Conservation (phyloP, 2,113 vertebrate genomes). For the Pristiophorus japonicus region DNA sequence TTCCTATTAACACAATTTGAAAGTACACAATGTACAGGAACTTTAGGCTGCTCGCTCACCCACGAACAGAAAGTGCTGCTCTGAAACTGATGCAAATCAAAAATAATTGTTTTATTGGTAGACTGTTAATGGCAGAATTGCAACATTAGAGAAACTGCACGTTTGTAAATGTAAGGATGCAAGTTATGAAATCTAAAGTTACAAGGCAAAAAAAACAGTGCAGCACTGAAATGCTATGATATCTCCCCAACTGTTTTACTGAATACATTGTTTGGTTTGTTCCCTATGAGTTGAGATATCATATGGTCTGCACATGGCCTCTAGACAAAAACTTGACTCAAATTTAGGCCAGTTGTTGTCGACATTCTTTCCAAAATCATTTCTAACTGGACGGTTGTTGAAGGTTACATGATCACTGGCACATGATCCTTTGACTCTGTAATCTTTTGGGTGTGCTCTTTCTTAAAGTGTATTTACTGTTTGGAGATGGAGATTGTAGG, state of each 20-base stretch:
- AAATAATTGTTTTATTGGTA: neutral
- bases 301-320: neutral
- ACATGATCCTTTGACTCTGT: slow-evolving; percentile 42
- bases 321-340: too few species aligned
- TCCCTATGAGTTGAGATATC: neutral
- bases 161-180: neutral
- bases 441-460: neutral
- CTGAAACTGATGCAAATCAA: neutral
- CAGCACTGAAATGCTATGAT: neutral
- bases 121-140: neutral
- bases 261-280: neutral
- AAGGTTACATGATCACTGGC: slow-evolving; percentile 95
- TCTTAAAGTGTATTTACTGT: neutral
- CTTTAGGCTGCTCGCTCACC: neutral
- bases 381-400: slow-evolving; percentile 75
- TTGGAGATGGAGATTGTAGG: neutral
- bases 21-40: neutral
- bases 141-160: neutral
- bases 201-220: neutral
- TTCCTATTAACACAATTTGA: neutral
- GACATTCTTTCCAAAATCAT: neutral
- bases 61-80: neutral
- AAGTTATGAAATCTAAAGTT: neutral
- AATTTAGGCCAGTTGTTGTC: neutral
- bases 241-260: neutral